phyloP scores from a whole-genome alignment of 2,113 vertebrate species.

The Marmota monax region DNA sequence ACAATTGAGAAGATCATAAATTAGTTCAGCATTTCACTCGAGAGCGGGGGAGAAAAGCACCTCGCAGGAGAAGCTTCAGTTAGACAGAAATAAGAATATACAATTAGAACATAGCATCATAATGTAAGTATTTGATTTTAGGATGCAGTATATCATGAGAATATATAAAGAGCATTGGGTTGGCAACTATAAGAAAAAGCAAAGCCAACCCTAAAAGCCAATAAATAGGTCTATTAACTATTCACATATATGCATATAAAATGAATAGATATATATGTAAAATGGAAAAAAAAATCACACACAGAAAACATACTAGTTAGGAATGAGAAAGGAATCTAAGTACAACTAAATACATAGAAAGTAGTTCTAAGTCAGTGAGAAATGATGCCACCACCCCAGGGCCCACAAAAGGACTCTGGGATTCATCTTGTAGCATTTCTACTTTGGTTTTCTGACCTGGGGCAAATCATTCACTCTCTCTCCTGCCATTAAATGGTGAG shows the following conservation, averaged over 20 bases:
- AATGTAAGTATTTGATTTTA: background rate
- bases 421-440: background rate
- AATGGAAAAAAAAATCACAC: background rate
- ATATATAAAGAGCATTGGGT: background rate
- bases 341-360: background rate
- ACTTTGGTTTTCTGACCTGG: background rate
- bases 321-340: background rate
- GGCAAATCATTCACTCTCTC: background rate
- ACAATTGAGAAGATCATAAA: background rate
- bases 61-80: background rate
- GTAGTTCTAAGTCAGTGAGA: background rate
- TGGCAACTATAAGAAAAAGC: background rate
- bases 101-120: background rate
- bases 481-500: background rate
- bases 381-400: rapidly evolving
- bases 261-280: background rate
- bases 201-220: background rate
- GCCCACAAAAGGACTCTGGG: background rate
- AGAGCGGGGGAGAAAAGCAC: background rate
- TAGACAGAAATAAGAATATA: background rate
- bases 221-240: background rate
- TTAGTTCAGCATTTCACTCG: background rate
- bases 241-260: background rate
- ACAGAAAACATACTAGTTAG: background rate
- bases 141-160: background rate